phyloP scores from a whole-genome alignment of 1,140 invertebrate genomes.

The Akabosia matsudoensis region DNA sequence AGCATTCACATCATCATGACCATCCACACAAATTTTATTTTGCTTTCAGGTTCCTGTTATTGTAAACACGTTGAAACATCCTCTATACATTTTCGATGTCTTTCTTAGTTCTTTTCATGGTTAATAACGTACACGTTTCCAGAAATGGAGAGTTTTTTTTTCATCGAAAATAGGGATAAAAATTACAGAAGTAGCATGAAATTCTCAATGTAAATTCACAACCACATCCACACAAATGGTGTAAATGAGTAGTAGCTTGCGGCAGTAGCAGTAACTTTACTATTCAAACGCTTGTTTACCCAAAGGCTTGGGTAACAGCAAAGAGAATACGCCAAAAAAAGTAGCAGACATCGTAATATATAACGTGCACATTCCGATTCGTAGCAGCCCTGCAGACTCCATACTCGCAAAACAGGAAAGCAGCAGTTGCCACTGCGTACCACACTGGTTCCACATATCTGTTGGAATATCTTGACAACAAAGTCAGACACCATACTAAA shows the following conservation, averaged over 20 bases:
- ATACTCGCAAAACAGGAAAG: background rate
- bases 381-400: too few species aligned
- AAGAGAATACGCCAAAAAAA: background rate
- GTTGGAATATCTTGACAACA: background rate
- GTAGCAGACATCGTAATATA: background rate
- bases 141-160: slow-evolving; percentile 6
- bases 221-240: background rate
- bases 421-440: background rate
- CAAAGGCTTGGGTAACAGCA: background rate
- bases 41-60: too few species aligned
- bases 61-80: too few species aligned
- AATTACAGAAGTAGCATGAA: background rate
- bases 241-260: background rate
- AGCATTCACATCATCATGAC: too few species aligned
- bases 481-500: background rate
- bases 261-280: background rate
- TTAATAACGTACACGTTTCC: too few species aligned
- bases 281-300: background rate
- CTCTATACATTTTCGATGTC: too few species aligned
- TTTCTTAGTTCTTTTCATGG: too few species aligned
- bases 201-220: slow-evolving; percentile 14
- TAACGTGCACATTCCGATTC: too few species aligned
- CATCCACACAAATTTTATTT: too few species aligned
- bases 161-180: background rate
- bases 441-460: background rate